A percentile compares a stretch with the other conserved stretches of the same genome.
phyloP scores from a whole-genome alignment of 53 echinoderm and acorn worm species.

The Holothuria leucospilota region DNA sequence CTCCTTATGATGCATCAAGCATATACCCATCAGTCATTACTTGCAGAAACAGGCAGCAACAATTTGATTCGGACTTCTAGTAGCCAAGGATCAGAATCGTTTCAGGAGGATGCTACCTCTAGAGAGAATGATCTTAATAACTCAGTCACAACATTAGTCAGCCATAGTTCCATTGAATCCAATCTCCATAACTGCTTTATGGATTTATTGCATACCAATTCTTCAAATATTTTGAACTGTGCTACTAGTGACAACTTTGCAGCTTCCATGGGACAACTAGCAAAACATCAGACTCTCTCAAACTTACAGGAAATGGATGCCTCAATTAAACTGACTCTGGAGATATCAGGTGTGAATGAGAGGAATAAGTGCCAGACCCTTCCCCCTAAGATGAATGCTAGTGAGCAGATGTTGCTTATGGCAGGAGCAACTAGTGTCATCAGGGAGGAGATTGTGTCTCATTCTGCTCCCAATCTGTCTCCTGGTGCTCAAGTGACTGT shows the following conservation, averaged over 20 bases:
- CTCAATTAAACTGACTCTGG: conserved; percentile 60
- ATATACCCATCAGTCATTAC: conserved; percentile 40
- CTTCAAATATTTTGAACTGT: conserved; percentile 68
- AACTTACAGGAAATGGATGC: conserved; percentile 77
- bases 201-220: conserved; percentile 69
- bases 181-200: conserved; percentile 81
- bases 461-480: conserved; percentile 96
- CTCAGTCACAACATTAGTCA: conserved; percentile 88
- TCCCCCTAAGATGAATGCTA: conserved; percentile 95
- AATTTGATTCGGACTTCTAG: conserved; percentile 78
- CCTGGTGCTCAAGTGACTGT: conserved; percentile 80
- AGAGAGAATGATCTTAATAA: conserved; percentile 87
- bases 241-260: conserved; percentile 31
- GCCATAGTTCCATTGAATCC: conserved; percentile 96
- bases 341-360: conserved; percentile 68
- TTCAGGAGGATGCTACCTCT: conserved; percentile 61
- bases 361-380: conserved; percentile 93
- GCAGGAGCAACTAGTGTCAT: conserved; percentile 71
- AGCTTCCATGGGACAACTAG: conserved; percentile 68
- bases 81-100: conserved; percentile 74
- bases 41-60: conserved; percentile 53
- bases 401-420: conserved; percentile 88
- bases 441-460: conserved; percentile 88
- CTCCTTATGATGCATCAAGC: conserved; percentile 90
- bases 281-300: conserved; percentile 95